Evolutionary conservation across 2,888 invertebrate genomes (phyloP), one percentile per base, ranked within the genome.

Genomic region (Callyntrura guangdongensis): DNA sequence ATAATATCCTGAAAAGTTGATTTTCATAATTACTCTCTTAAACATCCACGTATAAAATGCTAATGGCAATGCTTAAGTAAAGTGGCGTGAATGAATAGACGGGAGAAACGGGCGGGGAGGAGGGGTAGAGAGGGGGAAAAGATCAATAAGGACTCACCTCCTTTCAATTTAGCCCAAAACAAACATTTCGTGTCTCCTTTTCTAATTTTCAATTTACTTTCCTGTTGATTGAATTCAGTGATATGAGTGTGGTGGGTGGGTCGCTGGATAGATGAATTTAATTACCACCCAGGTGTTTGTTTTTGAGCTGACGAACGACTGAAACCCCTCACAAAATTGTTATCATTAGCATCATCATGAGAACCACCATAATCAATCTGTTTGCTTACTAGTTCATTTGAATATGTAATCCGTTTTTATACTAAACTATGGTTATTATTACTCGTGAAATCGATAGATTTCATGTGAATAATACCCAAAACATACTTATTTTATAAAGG

Each of bases 221-320:
- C 56, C 49, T 74, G 22, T 49, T 83, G 85, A 90, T 82, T 86
- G 25, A 81, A 86, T 59, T 59, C 61, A 8, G 59, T 82, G 90
- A 90, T 90, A 89, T 36, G 74, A 82, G 47, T 61, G 45, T 17
- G 86, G 83, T 86, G 91, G 86, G 90, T 79, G 81, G 90, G 86
- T 86, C 47, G 49, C 27, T 53, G 49, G 22, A 89, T 64, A 83
- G 82, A 86, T 90, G 86, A 59, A 64, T 87, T 91, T 91, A 91
- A 91, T 91, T 91, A 86, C 91, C 91, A 91, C 86, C 91, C 86
- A 91, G 86, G 72, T 91, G 87, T 91, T 86, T 87, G 69, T 36
- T 79, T 87, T 79, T 82, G 45, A 64, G n/a, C 25, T 22, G 82
- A 20, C 14, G 64, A 64, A 11, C n/a, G 61, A 36, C 25, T 47